These are phyloP conservation scores for Tinamus guttatus DNA, from an alignment of 2,113 vertebrate genomes.

Conservation along the genomic window DNA sequence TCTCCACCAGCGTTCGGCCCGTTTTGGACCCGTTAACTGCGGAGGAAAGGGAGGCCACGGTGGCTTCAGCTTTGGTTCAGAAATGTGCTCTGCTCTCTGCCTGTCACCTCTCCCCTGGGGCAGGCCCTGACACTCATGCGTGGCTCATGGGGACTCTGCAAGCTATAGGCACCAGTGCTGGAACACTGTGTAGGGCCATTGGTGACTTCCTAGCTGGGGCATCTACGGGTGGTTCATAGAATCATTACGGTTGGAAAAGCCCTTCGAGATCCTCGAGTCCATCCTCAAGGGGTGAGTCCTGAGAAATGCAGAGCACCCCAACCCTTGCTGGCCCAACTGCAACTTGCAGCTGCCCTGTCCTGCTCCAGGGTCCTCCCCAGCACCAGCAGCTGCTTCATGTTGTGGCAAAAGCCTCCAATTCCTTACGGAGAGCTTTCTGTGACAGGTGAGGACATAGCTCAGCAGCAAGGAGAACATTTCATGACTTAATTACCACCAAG, in stretches of 20 bases:
- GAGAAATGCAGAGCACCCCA: background rate
- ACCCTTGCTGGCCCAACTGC: background rate
- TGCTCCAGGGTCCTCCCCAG: background rate
- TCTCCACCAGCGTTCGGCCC: conserved; percentile 79
- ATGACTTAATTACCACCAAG: background rate
- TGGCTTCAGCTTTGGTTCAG: background rate
- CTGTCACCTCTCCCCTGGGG: background rate
- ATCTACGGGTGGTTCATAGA: background rate
- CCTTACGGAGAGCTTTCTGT: background rate
- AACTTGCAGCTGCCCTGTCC: background rate
- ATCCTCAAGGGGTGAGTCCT: no score
- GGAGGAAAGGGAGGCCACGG: conserved; percentile 31
- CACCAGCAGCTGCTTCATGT: background rate
- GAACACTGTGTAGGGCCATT: rapidly evolving
- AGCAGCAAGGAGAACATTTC: background rate
- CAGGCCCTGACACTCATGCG: rapidly evolving
- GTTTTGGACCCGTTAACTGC: conserved; percentile 90
- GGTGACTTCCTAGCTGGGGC: background rate
- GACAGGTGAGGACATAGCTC: background rate
- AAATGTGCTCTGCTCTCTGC: background rate
- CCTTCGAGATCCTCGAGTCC: no score
- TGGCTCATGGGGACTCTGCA: rapidly evolving
- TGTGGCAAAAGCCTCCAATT: background rate
- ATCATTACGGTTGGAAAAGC: no score
- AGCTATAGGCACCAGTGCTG: background rate